Evolutionary conservation across 1,140 invertebrate genomes (phyloP), one percentile per base, ranked within the genome.

Genomic region (Glomeris maerens): DNA sequence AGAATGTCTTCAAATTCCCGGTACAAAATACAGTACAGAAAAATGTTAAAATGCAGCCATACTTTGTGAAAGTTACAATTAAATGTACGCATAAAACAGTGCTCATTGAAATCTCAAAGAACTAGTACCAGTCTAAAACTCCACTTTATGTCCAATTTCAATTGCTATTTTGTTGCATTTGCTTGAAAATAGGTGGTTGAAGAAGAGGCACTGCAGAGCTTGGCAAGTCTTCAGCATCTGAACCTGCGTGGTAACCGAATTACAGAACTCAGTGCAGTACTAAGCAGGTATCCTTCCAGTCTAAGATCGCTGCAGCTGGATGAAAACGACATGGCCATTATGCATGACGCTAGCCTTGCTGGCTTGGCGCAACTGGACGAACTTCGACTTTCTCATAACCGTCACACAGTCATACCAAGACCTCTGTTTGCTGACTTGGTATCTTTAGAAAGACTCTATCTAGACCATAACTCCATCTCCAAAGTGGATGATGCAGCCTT

Each of bases 221-320:
- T 95, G 29, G 76, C 75, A 56, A 84, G 77, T 59, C 72, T 96
- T n/a, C 83, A 90, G 58, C 83, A 90, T 59, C 77, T 92, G 36
- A 89, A 90, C 70, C 69, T 92, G 21, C 84, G 89, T 61, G 80
- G 82, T 13, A 92, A 93, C 66, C 69, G 75, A 27, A 64, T 93
- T 26, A 73, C 77, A 0, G 74, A 77, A 29, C 66, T 92, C 1
- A 83, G 79, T n/a, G 83, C 89, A 61, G 77, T 88, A 22, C 85
- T 91, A 58, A 78, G 57, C 27, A 53, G 55, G 14, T 61, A 59
- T 46, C 76, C 79, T 23, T 77, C 80, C 1, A 83, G 81, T 1
- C 70, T 90, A 42, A 78, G 87, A 21, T 86, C 85, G 0, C 81
- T 95, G 47, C 85, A 90, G 63, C 66, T 94, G 5, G 83, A 84